These are phyloP conservation scores for Vidua macroura DNA, from an alignment of 2,113 vertebrate species.

Conservation along the genomic window DNA sequence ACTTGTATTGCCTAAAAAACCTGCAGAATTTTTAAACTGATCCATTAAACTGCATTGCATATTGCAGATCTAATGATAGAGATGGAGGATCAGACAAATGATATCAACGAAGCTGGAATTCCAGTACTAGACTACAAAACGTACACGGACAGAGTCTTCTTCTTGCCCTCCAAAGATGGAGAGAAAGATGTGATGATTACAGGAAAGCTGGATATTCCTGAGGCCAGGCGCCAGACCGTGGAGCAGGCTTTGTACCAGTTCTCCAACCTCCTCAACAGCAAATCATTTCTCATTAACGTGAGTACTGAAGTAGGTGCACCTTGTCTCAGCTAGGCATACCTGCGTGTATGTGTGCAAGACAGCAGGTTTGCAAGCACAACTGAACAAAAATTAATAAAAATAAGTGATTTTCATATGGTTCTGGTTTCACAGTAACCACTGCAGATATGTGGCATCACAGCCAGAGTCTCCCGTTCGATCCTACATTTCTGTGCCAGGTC, in stretches of 20 bases:
- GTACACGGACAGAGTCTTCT: conserved; percentile 93
- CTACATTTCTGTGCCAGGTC: not conserved
- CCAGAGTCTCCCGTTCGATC: not conserved
- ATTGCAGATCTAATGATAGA: conserved; percentile 95
- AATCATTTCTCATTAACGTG: conserved; percentile 94
- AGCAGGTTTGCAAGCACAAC: not conserved
- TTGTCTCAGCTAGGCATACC: not conserved
- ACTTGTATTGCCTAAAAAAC: not conserved
- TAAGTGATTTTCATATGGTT: not conserved
- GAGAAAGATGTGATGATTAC: conserved; percentile 93
- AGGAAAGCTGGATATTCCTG: conserved; percentile 86
- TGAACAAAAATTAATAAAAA: not conserved
- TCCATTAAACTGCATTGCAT: not conserved
- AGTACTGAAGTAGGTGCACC: conserved; percentile 27
- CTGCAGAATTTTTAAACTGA: not conserved
- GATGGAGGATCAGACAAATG: conserved; percentile 96
- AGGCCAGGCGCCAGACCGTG: conserved; percentile 79
- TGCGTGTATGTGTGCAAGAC: not conserved
- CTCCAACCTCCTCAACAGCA: conserved; percentile 96
- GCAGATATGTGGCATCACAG: not conserved
- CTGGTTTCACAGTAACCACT: not conserved
- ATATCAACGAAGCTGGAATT: conserved; percentile 90
- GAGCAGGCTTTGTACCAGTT: conserved; percentile 94
- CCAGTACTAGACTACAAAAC: conserved; percentile 94
- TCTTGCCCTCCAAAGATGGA: conserved; percentile 91